Percentiles rank a stretch among this genome's conserved stretches.
Conservation (phyloP, 2,888 invertebrate species). For the Danaus chrysippus region DNA sequence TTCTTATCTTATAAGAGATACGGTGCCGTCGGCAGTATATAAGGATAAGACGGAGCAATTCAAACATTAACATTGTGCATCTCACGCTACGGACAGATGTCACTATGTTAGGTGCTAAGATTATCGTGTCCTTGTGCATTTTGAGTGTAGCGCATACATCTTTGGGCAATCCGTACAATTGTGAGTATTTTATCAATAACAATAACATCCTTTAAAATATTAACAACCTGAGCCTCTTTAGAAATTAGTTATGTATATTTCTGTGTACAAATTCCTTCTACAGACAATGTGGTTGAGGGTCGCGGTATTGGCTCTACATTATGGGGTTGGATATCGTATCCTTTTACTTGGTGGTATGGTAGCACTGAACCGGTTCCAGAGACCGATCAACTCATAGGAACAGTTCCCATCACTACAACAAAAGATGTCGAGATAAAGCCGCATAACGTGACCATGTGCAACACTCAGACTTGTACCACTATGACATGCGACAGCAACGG, state of each 20-base stretch:
- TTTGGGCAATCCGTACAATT: constrained; percentile 53
- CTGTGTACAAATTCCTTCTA: constrained; percentile 36
- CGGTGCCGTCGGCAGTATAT: constrained; percentile 54
- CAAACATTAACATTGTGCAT: constrained; percentile 57
- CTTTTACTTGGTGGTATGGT: constrained; percentile 64
- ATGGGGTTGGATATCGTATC: constrained; percentile 72
- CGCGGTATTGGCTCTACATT: constrained; percentile 61
- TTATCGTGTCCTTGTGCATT: constrained; percentile 43
- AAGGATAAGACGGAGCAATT: constrained; percentile 52
- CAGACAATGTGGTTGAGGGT: constrained; percentile 57
- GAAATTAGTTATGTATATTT: constrained; percentile 37
- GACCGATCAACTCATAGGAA: constrained; percentile 42
- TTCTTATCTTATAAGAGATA: constrained; percentile 67
- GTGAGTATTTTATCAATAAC: constrained; percentile 50
- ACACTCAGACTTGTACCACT: constrained; percentile 72
- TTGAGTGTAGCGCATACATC: constrained; percentile 45
- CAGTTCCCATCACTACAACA: constrained; percentile 39
- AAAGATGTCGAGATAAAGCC: constrained; percentile 52
- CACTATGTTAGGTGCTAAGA: constrained; percentile 51
- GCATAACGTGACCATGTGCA: constrained; percentile 67
- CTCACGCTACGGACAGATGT: constrained; percentile 36
- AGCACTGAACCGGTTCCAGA: constrained; percentile 39
- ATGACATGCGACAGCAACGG: constrained; percentile 60
- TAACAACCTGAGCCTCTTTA: constrained; percentile 57
- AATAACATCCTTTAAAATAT: not conserved